Evolutionary conservation across 2,113 vertebrate species (phyloP).

Genomic region (Malaclemys terrapin): DNA sequence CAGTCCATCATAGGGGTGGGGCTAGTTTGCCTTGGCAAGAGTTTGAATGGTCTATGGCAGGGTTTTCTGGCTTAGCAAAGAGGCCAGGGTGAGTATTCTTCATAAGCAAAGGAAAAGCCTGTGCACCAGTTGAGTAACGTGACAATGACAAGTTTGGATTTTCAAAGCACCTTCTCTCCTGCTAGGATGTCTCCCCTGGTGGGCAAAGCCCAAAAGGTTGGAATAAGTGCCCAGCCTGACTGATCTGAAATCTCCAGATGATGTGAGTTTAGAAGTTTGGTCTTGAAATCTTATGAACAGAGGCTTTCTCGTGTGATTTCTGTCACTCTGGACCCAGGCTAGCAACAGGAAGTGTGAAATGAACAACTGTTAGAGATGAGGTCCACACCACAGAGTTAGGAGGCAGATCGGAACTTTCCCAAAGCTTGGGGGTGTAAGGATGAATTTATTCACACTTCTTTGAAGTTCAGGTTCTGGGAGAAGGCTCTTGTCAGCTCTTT

Average conservation of each 20-base stretch:
- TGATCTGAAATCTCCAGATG: neutral
- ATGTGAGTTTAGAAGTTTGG: neutral
- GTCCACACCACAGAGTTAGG: neutral
- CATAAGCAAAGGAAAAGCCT: neutral
- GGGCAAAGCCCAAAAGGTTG: neutral
- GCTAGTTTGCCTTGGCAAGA: neutral
- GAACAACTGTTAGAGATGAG: neutral
- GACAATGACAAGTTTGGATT: neutral
- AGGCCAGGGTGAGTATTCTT: neutral
- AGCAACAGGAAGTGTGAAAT: neutral
- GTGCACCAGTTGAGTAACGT: neutral
- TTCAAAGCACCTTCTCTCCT: neutral
- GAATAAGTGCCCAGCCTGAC: neutral
- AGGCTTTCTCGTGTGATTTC: neutral
- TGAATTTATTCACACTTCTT: neutral
- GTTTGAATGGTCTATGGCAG: neutral
- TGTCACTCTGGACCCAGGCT: neutral
- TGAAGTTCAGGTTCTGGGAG: neutral
- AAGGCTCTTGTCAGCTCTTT: neutral
- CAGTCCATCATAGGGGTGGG: neutral
- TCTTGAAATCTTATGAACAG: neutral
- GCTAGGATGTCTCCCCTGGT: neutral
- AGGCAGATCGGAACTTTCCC: neutral
- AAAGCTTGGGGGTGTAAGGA: neutral
- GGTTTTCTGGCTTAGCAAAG: neutral